phyloP scores from a whole-genome alignment of 2,797 vertebrate genomes.

The Sebastes miniatus region DNA sequence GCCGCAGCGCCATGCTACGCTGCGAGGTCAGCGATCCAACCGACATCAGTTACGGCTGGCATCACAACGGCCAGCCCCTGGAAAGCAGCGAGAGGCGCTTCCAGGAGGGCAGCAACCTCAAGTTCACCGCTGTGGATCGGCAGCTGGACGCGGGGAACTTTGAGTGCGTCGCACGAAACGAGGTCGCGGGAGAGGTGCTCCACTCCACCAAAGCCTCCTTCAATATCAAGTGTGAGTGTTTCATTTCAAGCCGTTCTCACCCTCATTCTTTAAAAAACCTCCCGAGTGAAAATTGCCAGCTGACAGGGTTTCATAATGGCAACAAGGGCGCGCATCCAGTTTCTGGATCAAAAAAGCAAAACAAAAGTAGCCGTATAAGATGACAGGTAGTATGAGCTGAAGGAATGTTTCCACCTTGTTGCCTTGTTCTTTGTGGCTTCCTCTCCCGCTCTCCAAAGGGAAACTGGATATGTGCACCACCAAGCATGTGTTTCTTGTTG shows the following conservation, averaged over 20 bases:
- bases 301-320: constrained; percentile 62
- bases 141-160: constrained; percentile 88
- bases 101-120: constrained; percentile 91
- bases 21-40: constrained; percentile 88
- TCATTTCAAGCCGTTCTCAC: constrained; percentile 12
- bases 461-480: constrained; percentile 69
- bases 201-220: constrained; percentile 90
- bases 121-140: constrained; percentile 89
- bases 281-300: constrained; percentile 30
- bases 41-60: constrained; percentile 83
- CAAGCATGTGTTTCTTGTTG: constrained; percentile 73
- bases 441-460: constrained; percentile 49
- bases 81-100: constrained; percentile 86
- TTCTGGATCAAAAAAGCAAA: constrained; percentile 64
- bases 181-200: constrained; percentile 75
- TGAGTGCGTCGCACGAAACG: constrained; percentile 85
- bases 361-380: constrained; percentile 65
- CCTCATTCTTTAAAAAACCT: not conserved
- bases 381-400: constrained; percentile 61
- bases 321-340: constrained; percentile 37
- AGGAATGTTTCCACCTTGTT: constrained; percentile 77
- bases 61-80: constrained; percentile 82
- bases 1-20: constrained; percentile 94
- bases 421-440: constrained; percentile 58
- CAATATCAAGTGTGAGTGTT: constrained; percentile 97